Conservation (phyloP, 2,888 invertebrate genomes). For the Synanthedon formicaeformis region DNA sequence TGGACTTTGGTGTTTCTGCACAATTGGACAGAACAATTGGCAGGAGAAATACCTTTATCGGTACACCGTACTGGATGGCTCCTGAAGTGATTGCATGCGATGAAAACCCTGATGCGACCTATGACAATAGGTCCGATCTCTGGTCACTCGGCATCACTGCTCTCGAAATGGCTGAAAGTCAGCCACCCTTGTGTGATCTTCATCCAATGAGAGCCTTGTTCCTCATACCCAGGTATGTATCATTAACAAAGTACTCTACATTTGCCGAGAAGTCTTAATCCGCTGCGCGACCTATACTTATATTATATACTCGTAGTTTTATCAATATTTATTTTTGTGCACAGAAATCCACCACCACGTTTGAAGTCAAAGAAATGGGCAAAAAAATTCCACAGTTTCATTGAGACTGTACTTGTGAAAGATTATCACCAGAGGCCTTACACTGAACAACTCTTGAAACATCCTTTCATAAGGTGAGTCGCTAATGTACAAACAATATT, state of each 20-base stretch:
- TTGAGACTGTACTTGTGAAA: conserved; percentile 98
- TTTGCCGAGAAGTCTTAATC: no score
- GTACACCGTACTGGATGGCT: conserved; percentile 99
- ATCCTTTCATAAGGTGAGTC: conserved; percentile 86
- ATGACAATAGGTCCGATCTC: conserved; percentile 95
- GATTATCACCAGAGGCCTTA: conserved; percentile 99
- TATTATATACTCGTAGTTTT: no score
- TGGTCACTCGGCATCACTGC: conserved; percentile 97
- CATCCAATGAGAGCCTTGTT: conserved; percentile 99
- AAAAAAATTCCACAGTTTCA: conserved; percentile 97
- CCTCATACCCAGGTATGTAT: conserved; percentile 83
- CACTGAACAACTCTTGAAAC: conserved; percentile 97
- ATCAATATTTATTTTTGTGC: neutral
- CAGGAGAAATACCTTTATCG: conserved; percentile 98
- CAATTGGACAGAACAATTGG: conserved; percentile 99
- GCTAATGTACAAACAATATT: no score
- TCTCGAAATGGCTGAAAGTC: conserved; percentile 99
- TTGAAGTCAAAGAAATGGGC: conserved; percentile 98
- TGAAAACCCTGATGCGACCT: conserved; percentile 99
- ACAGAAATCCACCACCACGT: conserved; percentile 94
- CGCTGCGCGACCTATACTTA: no score
- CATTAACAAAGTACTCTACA: neutral
- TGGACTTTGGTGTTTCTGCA: conserved; percentile 99
- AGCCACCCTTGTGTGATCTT: conserved; percentile 98
- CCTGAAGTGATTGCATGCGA: conserved; percentile 99